A percentile compares a stretch with the other conserved stretches of the same genome.
phyloP scores from a whole-genome alignment of 1,140 invertebrate species.

The Drosophila lacteicornis region DNA sequence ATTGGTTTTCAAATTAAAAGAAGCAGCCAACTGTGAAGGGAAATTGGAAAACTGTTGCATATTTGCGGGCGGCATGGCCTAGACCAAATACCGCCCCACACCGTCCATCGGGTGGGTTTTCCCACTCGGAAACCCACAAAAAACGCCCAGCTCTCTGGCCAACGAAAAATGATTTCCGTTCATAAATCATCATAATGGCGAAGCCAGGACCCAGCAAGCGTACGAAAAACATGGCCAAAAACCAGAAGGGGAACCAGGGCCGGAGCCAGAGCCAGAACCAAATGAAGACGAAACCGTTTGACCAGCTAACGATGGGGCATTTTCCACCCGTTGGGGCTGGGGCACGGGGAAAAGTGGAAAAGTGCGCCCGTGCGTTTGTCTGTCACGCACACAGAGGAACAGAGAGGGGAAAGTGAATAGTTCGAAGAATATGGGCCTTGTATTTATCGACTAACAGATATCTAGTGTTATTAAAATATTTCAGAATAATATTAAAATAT shows the following conservation, averaged over 20 bases:
- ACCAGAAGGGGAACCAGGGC: background rate
- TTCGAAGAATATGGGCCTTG: conserved; percentile 9
- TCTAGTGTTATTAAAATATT: background rate
- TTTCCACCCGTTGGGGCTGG: conserved; percentile 6
- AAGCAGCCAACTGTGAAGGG: conserved; percentile 59
- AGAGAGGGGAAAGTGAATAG: background rate
- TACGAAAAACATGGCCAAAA: conserved; percentile 17
- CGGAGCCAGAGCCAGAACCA: conserved; percentile 36
- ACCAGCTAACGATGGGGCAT: conserved; percentile 49
- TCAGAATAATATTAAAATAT: background rate
- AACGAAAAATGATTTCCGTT: conserved; percentile 75
- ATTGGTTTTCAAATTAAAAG: conserved; percentile 77
- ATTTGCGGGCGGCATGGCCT: conserved; percentile 35
- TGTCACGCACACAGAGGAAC: conserved; percentile 52
- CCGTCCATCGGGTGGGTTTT: background rate
- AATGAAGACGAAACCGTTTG: conserved; percentile 78
- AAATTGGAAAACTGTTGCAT: conserved; percentile 79
- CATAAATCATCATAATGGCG: conserved; percentile 80
- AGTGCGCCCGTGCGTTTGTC: conserved; percentile 57
- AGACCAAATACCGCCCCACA: background rate
- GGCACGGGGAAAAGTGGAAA: conserved; percentile 20
- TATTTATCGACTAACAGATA: conserved; percentile 11
- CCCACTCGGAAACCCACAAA: conserved; percentile 12
- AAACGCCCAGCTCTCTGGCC: conserved; percentile 14
- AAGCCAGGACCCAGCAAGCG: conserved; percentile 35